Percentiles rank a stretch among this genome's conserved stretches.
Evolutionary conservation across 1,140 invertebrate species (phyloP).

Genomic region (Xylocopa sonorina): DNA sequence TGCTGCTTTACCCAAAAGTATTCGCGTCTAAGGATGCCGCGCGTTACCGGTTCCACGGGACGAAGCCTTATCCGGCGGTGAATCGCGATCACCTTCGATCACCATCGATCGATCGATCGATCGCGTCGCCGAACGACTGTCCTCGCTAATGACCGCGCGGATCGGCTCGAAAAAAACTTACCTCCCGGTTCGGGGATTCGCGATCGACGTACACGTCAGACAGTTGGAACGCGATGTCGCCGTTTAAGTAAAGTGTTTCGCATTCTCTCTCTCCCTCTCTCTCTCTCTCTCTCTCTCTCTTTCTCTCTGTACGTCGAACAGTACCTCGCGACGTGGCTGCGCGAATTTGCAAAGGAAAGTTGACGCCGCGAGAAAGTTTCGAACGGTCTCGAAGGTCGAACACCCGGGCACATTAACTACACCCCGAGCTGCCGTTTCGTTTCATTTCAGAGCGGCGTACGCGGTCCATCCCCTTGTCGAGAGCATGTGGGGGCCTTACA

Average conservation of each 20-base stretch:
- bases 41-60: slow-evolving; percentile 56
- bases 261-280: background rate
- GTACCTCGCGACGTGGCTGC: too few species aligned
- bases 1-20: slow-evolving; percentile 42
- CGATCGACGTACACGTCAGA: background rate
- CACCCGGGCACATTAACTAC: slow-evolving; percentile 70
- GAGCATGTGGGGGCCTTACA: slow-evolving; percentile 56
- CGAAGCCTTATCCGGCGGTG: slow-evolving; percentile 55
- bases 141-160: slow-evolving; percentile 46
- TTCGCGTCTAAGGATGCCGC: slow-evolving; percentile 51
- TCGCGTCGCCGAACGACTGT: slow-evolving; percentile 42
- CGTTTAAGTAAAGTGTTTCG: background rate
- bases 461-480: slow-evolving; percentile 37
- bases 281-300: background rate
- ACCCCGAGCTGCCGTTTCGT: slow-evolving; percentile 77
- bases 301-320: too few species aligned
- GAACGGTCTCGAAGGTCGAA: background rate
- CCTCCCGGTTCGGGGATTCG: slow-evolving; percentile 8
- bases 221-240: background rate
- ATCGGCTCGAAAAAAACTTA: slow-evolving; percentile 52
- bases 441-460: slow-evolving; percentile 58
- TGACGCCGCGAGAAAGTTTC: too few species aligned
- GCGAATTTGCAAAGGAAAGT: too few species aligned
- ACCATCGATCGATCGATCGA: slow-evolving; percentile 15
- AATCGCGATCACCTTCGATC: slow-evolving; percentile 38